Conservation (phyloP, 2,797 vertebrate genomes). For the Glossophaga mutica region DNA sequence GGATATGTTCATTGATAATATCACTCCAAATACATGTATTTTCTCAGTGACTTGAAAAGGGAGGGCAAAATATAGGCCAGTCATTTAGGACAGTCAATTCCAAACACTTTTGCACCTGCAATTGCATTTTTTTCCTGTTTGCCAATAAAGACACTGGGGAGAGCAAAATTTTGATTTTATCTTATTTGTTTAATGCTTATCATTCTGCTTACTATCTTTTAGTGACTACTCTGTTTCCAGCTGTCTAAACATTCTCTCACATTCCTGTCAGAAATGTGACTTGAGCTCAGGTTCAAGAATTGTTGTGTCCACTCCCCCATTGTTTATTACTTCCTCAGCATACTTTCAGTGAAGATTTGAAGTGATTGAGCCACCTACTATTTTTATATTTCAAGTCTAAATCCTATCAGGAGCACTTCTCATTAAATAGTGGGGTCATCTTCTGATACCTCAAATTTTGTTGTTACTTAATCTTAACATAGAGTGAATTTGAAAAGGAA, state of each 20-base stretch:
- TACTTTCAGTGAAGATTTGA: slow-evolving; percentile 42
- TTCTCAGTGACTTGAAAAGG: slow-evolving; percentile 21
- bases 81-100: slow-evolving; percentile 20
- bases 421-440: neutral
- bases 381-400: slow-evolving; percentile 11
- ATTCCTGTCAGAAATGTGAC: slow-evolving; percentile 62
- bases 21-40: neutral
- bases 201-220: slow-evolving; percentile 65
- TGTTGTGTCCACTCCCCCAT: slow-evolving; percentile 12
- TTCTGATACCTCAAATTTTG: neutral
- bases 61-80: neutral
- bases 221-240: slow-evolving; percentile 57
- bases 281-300: slow-evolving; percentile 46
- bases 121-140: slow-evolving; percentile 57
- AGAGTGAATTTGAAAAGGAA: neutral
- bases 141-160: slow-evolving; percentile 54
- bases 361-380: neutral
- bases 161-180: slow-evolving; percentile 53
- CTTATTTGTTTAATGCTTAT: slow-evolving; percentile 67
- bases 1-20: slow-evolving; percentile 1
- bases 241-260: slow-evolving; percentile 73
- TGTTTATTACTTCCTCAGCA: slow-evolving; percentile 43
- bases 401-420: neutral
- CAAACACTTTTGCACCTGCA: slow-evolving; percentile 69
- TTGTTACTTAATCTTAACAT: neutral